These are phyloP conservation scores for Spheniscus humboldti DNA, from an alignment of 2,797 vertebrate species.

Conservation along the genomic window DNA sequence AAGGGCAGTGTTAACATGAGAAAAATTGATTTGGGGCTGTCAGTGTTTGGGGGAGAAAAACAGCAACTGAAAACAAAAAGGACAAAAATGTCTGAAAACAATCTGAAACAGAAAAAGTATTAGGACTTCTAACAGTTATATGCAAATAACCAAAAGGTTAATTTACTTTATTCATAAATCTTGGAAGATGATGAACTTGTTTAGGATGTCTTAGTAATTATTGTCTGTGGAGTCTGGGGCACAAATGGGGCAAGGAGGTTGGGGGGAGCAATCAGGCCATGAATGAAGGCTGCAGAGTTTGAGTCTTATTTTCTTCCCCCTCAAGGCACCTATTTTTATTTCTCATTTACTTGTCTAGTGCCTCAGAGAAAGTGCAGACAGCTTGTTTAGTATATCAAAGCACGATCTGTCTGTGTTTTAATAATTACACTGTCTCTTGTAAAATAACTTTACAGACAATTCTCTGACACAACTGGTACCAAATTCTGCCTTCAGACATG, in stretches of 20 bases:
- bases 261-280: background rate
- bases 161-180: background rate
- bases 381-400: constrained; percentile 15
- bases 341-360: constrained; percentile 12
- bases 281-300: background rate
- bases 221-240: background rate
- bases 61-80: background rate
- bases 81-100: background rate
- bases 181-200: background rate
- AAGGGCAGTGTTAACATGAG: background rate
- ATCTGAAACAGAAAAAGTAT: background rate
- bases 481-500: background rate
- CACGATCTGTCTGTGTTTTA: constrained; percentile 37
- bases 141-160: background rate
- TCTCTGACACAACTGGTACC: background rate
- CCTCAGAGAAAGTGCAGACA: constrained; percentile 11
- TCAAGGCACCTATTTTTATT: constrained; percentile 24
- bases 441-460: background rate
- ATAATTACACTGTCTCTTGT: constrained; percentile 10
- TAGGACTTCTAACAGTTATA: background rate
- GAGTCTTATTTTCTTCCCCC: background rate
- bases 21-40: constrained; percentile 41
- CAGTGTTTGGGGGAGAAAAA: background rate
- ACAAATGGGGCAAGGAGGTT: background rate
- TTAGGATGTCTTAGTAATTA: background rate